These are phyloP conservation scores for Pogonophryne albipinna DNA, from an alignment of 2,797 vertebrate species.

Conservation along the genomic window DNA sequence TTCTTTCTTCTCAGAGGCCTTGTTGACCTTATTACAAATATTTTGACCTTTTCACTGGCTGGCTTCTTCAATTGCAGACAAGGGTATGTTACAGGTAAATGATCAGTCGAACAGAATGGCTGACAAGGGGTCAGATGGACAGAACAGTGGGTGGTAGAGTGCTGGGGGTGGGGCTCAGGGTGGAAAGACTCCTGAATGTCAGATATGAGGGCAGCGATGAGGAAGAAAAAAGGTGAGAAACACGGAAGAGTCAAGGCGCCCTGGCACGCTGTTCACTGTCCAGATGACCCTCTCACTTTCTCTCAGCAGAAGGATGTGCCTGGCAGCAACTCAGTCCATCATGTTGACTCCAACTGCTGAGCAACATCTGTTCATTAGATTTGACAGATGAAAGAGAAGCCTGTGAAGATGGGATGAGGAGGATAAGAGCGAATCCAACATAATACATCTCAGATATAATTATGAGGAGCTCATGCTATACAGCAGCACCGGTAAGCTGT, in stretches of 20 bases:
- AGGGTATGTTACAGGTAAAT: slow-evolving; percentile 77
- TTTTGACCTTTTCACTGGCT: slow-evolving; percentile 78
- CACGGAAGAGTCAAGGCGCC: slow-evolving; percentile 60
- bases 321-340: slow-evolving; percentile 82
- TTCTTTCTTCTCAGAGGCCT: slow-evolving; percentile 46
- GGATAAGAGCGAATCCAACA: slow-evolving; percentile 49
- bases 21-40: slow-evolving; percentile 80
- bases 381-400: slow-evolving; percentile 84
- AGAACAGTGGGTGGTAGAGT: slow-evolving; percentile 65
- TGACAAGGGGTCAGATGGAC: slow-evolving; percentile 80
- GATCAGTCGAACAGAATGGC: slow-evolving; percentile 79
- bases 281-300: slow-evolving; percentile 76
- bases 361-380: slow-evolving; percentile 89
- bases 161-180: slow-evolving; percentile 36
- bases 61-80: slow-evolving; percentile 66
- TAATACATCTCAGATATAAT: slow-evolving; percentile 58
- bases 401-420: slow-evolving; percentile 53
- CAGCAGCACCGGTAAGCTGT: slow-evolving; percentile 3
- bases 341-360: slow-evolving; percentile 84
- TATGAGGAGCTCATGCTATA: slow-evolving; percentile 34
- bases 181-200: slow-evolving; percentile 71
- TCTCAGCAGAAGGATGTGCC: slow-evolving; percentile 78
- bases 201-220: slow-evolving; percentile 55
- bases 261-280: slow-evolving; percentile 69
- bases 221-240: slow-evolving; percentile 61